A percentile compares a stretch with the other conserved stretches of the same genome.
phyloP scores from a whole-genome alignment of 2,888 invertebrate genomes.

The Oxyscelio sp. region DNA sequence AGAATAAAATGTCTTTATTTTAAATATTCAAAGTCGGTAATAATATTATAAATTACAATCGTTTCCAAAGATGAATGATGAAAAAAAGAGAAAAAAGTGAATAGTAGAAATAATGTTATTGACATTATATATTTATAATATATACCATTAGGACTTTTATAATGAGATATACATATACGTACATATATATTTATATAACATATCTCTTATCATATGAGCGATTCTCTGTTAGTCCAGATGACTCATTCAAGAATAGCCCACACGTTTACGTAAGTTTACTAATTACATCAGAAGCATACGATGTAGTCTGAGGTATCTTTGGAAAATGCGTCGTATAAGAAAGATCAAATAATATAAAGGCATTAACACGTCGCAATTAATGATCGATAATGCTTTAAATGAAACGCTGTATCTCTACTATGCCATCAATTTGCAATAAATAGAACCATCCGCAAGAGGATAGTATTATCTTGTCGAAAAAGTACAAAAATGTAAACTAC shows the following conservation, averaged over 20 bases:
- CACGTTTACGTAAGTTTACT: constrained; percentile 2
- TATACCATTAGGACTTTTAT: neutral
- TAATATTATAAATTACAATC: constrained; percentile 11
- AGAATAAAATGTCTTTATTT: constrained; percentile 38
- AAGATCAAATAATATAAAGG: neutral
- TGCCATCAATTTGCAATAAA: neutral
- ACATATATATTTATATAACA: constrained; percentile 29
- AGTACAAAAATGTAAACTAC: constrained; percentile 37
- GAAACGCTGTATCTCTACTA: neutral
- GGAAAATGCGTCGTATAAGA: constrained; percentile 16
- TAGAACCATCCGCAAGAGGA: neutral
- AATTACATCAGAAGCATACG: constrained; percentile 40
- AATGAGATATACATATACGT: constrained; percentile 1
- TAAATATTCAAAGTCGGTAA: constrained; percentile 22
- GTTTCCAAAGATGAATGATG: neutral
- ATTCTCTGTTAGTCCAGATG: neutral
- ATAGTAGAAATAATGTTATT: constrained; percentile 3
- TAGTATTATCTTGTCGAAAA: constrained; percentile 17
- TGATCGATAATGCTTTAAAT: constrained; percentile 15
- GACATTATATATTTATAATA: constrained; percentile 21
- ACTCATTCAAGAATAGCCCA: neutral
- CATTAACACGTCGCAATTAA: neutral
- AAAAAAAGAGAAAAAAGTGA: constrained; percentile 12
- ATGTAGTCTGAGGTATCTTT: constrained; percentile 24
- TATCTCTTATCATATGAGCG: neutral